phyloP scores from a whole-genome alignment of 2,113 vertebrate genomes.

The Eublepharis macularius region DNA sequence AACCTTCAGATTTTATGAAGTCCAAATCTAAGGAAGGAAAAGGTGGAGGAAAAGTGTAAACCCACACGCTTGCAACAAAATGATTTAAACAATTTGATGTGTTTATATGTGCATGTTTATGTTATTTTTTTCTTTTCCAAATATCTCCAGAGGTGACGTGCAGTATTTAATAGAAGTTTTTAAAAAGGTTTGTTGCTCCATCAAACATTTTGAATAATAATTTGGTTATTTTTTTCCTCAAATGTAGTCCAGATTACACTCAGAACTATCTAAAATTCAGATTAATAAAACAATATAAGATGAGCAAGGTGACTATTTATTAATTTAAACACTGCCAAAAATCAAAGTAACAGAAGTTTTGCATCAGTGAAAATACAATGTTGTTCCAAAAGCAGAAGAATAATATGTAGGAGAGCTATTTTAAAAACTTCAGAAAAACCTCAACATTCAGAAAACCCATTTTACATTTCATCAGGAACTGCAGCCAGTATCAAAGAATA shows the following conservation, averaged over 20 bases:
- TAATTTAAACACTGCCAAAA: no score
- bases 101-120: neutral
- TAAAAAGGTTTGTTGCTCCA: neutral
- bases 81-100: neutral
- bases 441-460: no score
- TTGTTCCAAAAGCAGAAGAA: no score
- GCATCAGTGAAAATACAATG: no score
- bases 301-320: neutral
- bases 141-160: neutral
- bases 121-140: neutral
- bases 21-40: neutral
- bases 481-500: no score
- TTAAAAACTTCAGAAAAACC: no score
- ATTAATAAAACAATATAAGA: neutral
- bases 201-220: neutral
- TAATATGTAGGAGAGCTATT: no score
- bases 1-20: neutral
- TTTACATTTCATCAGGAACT: no score
- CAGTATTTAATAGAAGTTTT: neutral
- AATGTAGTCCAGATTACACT: neutral
- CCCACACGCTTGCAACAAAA: neutral
- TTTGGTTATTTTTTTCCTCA: neutral
- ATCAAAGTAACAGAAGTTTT: no score
- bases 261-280: neutral
- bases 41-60: neutral